Conservation (phyloP, 2,113 vertebrate genomes). For the Vicugna pacos region DNA sequence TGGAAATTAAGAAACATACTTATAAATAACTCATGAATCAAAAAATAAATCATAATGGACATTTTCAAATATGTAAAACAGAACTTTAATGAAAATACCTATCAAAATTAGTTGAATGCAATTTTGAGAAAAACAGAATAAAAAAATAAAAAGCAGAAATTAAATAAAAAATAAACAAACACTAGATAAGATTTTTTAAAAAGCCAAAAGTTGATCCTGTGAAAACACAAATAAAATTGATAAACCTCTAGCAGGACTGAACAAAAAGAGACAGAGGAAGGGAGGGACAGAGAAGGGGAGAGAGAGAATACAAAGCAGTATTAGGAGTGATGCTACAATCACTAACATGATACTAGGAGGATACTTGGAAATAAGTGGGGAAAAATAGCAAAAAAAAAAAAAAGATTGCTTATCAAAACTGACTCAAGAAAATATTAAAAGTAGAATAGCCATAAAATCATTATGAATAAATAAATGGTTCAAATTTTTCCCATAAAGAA, state of each 20-base stretch:
- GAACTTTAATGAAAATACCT: slow-evolving; percentile 8
- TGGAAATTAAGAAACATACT: slow-evolving; percentile 12
- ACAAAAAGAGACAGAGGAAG: background rate
- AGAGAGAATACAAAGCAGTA: background rate
- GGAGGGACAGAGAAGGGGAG: background rate
- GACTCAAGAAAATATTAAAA: background rate
- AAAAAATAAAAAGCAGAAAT: background rate
- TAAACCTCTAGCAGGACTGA: background rate
- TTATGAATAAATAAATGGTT: background rate
- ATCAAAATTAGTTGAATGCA: slow-evolving; percentile 33
- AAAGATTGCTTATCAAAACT: slow-evolving; percentile 11
- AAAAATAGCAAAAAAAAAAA: background rate
- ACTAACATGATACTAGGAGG: background rate
- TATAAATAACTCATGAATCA: slow-evolving; percentile 2
- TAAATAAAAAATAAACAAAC: background rate
- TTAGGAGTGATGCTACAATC: background rate
- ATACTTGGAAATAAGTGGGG: background rate
- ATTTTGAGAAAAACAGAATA: slow-evolving; percentile 8
- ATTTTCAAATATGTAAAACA: background rate
- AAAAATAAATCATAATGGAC: slow-evolving; percentile 38
- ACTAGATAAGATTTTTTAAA: background rate
- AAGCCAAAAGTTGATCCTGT: background rate
- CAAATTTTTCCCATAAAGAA: background rate
- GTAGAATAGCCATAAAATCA: background rate
- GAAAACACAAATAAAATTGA: background rate